Evolutionary conservation across 2,113 vertebrate genomes (phyloP), one percentile per base, ranked within the genome.

Genomic region (Pygoscelis antarcticus): DNA sequence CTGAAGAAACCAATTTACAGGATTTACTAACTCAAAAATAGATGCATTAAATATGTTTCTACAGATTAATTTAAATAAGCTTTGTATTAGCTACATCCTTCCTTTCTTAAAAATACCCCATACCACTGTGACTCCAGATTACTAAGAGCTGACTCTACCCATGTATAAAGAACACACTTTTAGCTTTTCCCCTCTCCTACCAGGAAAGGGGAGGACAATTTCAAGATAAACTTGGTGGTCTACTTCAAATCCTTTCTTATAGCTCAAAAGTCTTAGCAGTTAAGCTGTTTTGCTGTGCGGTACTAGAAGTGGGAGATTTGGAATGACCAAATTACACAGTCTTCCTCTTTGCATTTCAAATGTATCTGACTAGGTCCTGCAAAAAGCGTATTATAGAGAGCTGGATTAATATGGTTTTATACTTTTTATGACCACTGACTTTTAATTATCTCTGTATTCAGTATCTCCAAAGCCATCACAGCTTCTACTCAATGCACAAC

Each of bases 141-240:
- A 14, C 7, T 49, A 30, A 79, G 6, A 14, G 3, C 9, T 40
- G 10, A 61, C 11, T 42, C 27, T 69, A 36, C 2, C 6, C 4
- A 12, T 11, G 3, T n/a, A 34, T 49, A 65, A 91, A 88, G 22
- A 78, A 46, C 5, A 52, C 1, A 49, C 38, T 74, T 90, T 89
- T 65, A 74, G 16, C 2, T 57, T 69, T 79, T 13, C 1, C 1
- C 0, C 11, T 2, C 6, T 40, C 6, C 7, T 72, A 14, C 9
- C 11, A 20, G 23, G 15, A 57, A 88, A 65, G 21, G 3, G 4
- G 4, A 72, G 7, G 6, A 75, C 10, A 32, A 60, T 64, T 91
- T 82, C 1, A 2, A 65, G 27, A 36, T 49, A 72, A 86, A 42
- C 9, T 49, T 49, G 3, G 3, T 66, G 6, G 13, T 87, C 4